Conservation (phyloP, 2,797 vertebrate genomes). For the Lutjanus argentimaculatus region DNA sequence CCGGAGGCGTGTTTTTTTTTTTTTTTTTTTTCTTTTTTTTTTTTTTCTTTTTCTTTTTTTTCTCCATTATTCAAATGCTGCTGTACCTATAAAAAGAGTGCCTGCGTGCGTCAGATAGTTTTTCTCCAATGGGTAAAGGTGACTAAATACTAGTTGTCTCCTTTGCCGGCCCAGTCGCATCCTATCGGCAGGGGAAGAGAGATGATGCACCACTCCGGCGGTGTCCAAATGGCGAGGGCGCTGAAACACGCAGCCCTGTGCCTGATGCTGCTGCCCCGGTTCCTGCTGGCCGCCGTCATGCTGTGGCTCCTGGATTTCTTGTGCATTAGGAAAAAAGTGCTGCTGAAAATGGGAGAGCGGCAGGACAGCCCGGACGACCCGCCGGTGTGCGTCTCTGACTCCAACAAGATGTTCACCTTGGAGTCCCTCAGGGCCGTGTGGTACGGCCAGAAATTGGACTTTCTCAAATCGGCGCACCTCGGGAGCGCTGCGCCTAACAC, state of each 20-base stretch:
- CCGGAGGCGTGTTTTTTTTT: conserved; percentile 93
- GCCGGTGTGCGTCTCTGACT: conserved; percentile 95
- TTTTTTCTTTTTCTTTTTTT: conserved; percentile 72
- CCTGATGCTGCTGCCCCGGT: conserved; percentile 95
- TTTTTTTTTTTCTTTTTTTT: conserved; percentile 75
- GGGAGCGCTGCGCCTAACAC: conserved; percentile 94
- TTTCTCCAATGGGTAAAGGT: conserved; percentile 79
- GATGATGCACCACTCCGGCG: conserved; percentile 91
- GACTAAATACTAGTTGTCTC: conserved; percentile 66
- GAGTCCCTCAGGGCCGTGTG: conserved; percentile 97
- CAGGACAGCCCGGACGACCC: conserved; percentile 91
- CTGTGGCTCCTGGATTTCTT: conserved; percentile 97
- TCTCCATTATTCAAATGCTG: conserved; percentile 90
- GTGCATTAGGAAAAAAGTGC: conserved; percentile 94
- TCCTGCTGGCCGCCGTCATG: conserved; percentile 94
- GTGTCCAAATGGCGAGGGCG: conserved; percentile 91
- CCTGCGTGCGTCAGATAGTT: conserved; percentile 83
- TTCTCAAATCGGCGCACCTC: conserved; percentile 95
- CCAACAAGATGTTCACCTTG: conserved; percentile 95
- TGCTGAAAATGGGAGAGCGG: conserved; percentile 84
- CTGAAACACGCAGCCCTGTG: conserved; percentile 93
- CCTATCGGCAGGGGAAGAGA: conserved; percentile 48
- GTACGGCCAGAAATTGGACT: conserved; percentile 98
- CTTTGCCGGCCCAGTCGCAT: conserved; percentile 65
- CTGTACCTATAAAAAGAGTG: conserved; percentile 93